A percentile compares a stretch with the other conserved stretches of the same genome.
phyloP scores from a whole-genome alignment of 1,140 invertebrate species.

The Drosophila saltans region DNA sequence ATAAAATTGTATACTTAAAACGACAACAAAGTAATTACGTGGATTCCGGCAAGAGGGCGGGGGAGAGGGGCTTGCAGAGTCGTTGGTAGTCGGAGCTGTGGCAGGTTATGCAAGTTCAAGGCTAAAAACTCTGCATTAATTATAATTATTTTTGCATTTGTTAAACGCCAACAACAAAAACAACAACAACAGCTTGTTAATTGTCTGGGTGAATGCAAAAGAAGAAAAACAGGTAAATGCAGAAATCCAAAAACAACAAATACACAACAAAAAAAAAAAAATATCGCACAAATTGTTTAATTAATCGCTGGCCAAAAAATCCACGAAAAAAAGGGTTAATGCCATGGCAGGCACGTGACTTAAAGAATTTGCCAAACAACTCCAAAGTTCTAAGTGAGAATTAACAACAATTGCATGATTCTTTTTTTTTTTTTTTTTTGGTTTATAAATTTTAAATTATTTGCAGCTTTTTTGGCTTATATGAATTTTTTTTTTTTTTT shows the following conservation, averaged over 20 bases:
- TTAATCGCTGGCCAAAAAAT: slow-evolving; percentile 61
- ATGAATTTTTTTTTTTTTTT: neutral
- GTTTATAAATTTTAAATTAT: neutral
- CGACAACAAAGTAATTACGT: slow-evolving; percentile 66
- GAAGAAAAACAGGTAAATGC: slow-evolving; percentile 79
- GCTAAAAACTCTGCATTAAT: slow-evolving; percentile 78
- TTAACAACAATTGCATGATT: neutral
- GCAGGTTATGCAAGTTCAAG: slow-evolving; percentile 78
- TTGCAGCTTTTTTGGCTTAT: too few species aligned
- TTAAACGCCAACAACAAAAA: slow-evolving; percentile 54
- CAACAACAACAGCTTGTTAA: slow-evolving; percentile 50
- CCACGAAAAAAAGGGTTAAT: slow-evolving; percentile 44
- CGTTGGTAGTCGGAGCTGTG: slow-evolving; percentile 18
- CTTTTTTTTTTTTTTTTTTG: neutral
- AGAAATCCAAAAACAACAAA: slow-evolving; percentile 42
- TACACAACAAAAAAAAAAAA: slow-evolving; percentile 16
- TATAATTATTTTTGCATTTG: slow-evolving; percentile 81
- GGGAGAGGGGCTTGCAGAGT: neutral
- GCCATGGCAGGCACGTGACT: slow-evolving; percentile 28
- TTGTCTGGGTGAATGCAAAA: slow-evolving; percentile 69
- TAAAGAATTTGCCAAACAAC: neutral
- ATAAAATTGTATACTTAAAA: slow-evolving; percentile 21
- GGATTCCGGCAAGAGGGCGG: slow-evolving; percentile 11
- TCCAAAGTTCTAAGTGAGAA: neutral
- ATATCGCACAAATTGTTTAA: slow-evolving; percentile 44